These are phyloP conservation scores for Callinectes sapidus DNA, from an alignment of 2,888 invertebrate genomes.

Conservation along the genomic window DNA sequence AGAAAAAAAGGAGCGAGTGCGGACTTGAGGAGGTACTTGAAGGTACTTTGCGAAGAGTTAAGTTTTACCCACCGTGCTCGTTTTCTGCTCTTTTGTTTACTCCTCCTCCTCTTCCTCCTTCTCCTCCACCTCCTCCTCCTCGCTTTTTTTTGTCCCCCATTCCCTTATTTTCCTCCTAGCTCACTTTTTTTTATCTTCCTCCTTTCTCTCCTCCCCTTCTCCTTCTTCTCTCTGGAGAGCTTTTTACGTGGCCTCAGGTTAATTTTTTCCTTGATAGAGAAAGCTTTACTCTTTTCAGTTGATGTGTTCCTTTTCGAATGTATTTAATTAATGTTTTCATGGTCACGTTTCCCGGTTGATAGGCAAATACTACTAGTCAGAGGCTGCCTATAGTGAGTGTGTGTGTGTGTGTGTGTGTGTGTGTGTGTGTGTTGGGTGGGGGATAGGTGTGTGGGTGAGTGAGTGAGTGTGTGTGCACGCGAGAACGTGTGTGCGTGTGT, in stretches of 20 bases:
- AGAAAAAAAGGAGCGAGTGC: background rate
- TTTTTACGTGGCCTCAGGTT: background rate
- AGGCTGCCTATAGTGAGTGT: background rate
- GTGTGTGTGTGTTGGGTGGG: conserved; percentile 41
- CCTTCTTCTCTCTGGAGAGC: background rate
- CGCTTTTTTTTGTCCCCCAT: background rate
- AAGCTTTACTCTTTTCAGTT: no score
- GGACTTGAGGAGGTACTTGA: background rate
- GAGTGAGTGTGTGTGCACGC: background rate
- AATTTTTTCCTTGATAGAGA: no score
- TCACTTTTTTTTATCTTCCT: background rate
- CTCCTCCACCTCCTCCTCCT: background rate
- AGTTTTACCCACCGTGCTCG: background rate
- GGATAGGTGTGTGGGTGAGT: conserved; percentile 36
- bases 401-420: conserved; percentile 38
- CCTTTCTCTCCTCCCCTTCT: background rate
- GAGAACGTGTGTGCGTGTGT: conserved; percentile 18
- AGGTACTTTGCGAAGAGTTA: conserved; percentile 18
- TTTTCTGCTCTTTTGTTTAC: conserved; percentile 20
- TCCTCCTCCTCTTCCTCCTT: background rate
- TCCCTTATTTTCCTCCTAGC: background rate
- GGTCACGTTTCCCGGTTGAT: background rate
- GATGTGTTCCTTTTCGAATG: no score
- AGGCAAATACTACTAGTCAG: background rate
- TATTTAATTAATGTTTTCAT: no score